Evolutionary conservation across 2,797 vertebrate genomes (phyloP).

Genomic region (Denticeps clupeoides): DNA sequence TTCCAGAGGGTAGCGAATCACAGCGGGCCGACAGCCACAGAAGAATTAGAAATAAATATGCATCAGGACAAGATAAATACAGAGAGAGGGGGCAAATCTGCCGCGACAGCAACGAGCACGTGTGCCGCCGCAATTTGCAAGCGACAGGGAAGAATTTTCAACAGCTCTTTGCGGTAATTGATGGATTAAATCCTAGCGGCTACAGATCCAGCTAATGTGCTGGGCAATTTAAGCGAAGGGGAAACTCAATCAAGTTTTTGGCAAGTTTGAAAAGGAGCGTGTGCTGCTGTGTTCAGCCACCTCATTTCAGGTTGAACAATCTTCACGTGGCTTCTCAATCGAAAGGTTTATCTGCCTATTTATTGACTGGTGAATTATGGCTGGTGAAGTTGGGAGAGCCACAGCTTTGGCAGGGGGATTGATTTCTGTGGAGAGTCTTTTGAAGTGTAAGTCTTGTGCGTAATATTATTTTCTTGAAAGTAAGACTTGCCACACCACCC

Average conservation of each 20-base stretch:
- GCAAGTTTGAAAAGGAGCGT: conserved; percentile 50
- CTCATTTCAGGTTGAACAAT: conserved; percentile 31
- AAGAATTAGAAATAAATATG: conserved; percentile 77
- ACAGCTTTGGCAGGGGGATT: conserved; percentile 12
- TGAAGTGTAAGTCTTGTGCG: conserved; percentile 45
- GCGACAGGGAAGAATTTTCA: conserved; percentile 58
- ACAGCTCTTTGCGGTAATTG: conserved; percentile 65
- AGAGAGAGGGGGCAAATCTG: conserved; percentile 65
- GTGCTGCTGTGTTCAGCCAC: conserved; percentile 39
- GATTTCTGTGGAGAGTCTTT: conserved; percentile 28
- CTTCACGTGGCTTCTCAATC: conserved; percentile 30
- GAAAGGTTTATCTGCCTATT: conserved; percentile 44
- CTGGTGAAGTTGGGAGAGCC: conserved; percentile 14
- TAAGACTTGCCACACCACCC: no score
- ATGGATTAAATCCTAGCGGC: conserved; percentile 66
- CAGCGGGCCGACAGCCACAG: conserved; percentile 65
- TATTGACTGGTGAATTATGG: conserved; percentile 42
- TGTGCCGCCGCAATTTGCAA: conserved; percentile 55
- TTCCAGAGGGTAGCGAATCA: conserved; percentile 66
- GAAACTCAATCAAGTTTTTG: conserved; percentile 47
- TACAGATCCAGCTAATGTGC: conserved; percentile 59
- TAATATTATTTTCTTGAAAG: conserved; percentile 47
- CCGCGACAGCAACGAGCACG: conserved; percentile 39
- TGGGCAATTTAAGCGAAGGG: conserved; percentile 54
- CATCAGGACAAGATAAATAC: conserved; percentile 70